Conservation (phyloP, 2,888 invertebrate genomes). For the Trachelus iudaicus region DNA sequence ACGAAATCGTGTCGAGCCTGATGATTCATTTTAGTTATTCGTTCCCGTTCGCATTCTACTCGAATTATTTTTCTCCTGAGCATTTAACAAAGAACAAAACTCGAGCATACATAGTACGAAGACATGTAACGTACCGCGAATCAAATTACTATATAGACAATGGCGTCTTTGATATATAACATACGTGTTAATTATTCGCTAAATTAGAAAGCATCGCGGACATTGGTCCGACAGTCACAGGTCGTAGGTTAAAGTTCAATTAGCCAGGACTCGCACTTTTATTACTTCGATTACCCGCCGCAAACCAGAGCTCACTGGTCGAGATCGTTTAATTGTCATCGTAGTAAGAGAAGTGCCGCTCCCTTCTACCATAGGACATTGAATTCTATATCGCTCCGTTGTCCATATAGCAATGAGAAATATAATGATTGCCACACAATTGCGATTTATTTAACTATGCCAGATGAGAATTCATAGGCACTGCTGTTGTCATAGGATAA, state of each 20-base stretch:
- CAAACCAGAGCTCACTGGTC: conserved; percentile 7
- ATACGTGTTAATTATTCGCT: not conserved
- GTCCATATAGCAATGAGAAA: not conserved
- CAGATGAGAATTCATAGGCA: not conserved
- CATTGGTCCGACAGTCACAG: not conserved
- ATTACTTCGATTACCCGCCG: conserved; percentile 5
- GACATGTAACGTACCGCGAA: not conserved
- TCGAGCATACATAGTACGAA: not conserved
- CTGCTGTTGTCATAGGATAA: not conserved
- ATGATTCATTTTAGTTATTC: not conserved
- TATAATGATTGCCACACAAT: not conserved
- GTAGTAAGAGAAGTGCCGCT: not conserved
- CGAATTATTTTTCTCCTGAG: not conserved
- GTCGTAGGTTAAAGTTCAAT: not conserved
- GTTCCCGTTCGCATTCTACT: not conserved
- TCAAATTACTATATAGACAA: not conserved
- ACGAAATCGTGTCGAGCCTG: not conserved
- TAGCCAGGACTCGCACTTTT: conserved; percentile 5
- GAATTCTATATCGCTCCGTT: not conserved
- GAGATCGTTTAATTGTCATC: conserved; percentile 4
- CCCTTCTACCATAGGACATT: not conserved
- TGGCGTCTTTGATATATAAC: not conserved
- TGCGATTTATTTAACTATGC: not conserved
- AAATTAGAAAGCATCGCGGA: not conserved
- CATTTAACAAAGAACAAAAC: not conserved